phyloP scores from a whole-genome alignment of 2,888 invertebrate genomes.

The Digitonthophagus gazella region DNA sequence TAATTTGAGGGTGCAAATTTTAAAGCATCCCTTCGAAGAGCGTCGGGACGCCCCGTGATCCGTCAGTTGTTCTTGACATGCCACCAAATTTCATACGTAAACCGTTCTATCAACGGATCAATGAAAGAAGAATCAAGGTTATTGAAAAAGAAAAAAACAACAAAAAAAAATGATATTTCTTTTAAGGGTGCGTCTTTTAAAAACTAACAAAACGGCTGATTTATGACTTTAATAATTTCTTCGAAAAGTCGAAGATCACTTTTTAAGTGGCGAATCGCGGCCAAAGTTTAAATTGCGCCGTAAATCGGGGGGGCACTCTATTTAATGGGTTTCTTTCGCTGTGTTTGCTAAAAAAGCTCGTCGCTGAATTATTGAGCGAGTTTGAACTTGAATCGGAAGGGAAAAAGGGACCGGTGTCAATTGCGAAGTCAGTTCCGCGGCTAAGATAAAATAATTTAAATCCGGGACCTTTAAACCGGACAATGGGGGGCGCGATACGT shows the following conservation, averaged over 20 bases:
- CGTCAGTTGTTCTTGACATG: constrained; percentile 12
- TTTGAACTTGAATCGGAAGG: not conserved
- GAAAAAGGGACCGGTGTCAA: not conserved
- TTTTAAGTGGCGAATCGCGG: not conserved
- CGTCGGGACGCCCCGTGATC: not conserved
- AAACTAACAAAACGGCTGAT: not conserved
- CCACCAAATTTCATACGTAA: not conserved
- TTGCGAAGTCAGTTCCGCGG: no score
- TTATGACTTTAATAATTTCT: not conserved
- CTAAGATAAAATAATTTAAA: not conserved
- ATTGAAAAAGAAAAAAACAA: not conserved
- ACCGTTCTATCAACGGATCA: not conserved
- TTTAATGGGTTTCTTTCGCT: not conserved
- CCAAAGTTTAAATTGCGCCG: not conserved
- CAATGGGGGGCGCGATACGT: not conserved
- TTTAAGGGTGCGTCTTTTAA: no score
- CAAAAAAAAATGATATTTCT: no score
- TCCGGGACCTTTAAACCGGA: not conserved
- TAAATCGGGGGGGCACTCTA: not conserved
- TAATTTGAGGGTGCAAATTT: constrained; percentile 10
- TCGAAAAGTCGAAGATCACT: not conserved
- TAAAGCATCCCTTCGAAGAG: not conserved
- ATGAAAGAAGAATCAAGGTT: not conserved
- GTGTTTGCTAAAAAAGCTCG: not conserved
- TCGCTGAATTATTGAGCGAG: not conserved